These are phyloP conservation scores for Peribatodes rhomboidaria DNA, from an alignment of 2,888 invertebrate genomes.

Conservation along the genomic window DNA sequence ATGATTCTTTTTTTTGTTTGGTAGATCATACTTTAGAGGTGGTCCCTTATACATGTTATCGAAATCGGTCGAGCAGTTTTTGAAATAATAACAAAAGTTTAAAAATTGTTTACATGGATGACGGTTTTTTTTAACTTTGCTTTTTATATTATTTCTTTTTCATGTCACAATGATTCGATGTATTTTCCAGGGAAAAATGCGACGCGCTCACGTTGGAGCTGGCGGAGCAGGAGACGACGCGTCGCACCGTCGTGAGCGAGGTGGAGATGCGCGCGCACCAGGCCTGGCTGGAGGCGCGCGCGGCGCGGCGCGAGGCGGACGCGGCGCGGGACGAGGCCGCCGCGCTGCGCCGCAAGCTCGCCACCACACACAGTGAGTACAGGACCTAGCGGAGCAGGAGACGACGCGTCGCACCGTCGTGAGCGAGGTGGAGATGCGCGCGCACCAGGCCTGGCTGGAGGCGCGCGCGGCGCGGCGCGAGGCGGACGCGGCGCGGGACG, in stretches of 20 bases:
- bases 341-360: slow-evolving; percentile 70
- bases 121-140: too few species aligned
- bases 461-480: slow-evolving; percentile 93
- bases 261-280: slow-evolving; percentile 95
- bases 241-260: slow-evolving; percentile 90
- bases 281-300: slow-evolving; percentile 94
- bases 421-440: slow-evolving; percentile 92
- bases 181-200: slow-evolving; percentile 84
- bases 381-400: slow-evolving; percentile 92
- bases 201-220: slow-evolving; percentile 93
- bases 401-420: slow-evolving; percentile 89
- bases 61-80: too few species aligned
- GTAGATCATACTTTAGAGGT: too few species aligned
- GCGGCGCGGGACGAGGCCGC: slow-evolving; percentile 86
- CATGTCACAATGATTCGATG: neutral
- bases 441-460: slow-evolving; percentile 94
- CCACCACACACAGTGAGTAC: slow-evolving; percentile 65
- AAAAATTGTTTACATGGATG: too few species aligned
- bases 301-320: slow-evolving; percentile 93
- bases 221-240: slow-evolving; percentile 92
- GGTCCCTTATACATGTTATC: too few species aligned
- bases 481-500: slow-evolving; percentile 89
- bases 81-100: too few species aligned
- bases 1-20: too few species aligned
- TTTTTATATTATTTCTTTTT: neutral